Base-by-base conservation (phyloP, 2,113 vertebrate genomes). In the Numida meleagris region DNA sequence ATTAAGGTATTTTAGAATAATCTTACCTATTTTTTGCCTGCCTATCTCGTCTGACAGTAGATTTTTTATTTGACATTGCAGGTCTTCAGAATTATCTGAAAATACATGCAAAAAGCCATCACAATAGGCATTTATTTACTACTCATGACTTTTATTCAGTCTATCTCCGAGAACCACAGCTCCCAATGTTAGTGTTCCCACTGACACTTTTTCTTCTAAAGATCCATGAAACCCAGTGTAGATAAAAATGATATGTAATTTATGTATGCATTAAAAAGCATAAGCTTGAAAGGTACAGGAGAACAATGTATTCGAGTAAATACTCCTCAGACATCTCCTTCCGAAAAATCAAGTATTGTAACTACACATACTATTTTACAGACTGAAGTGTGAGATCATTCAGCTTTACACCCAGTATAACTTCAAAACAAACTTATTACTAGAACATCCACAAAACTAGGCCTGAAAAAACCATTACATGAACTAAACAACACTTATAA, bases 11-110 rank as follows among this genome's bases (percentile, higher is more conserved):
- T 89, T 89, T 58, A 57, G 88, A 80, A 82, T 43, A 73, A 45
- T 50, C 94, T 96, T 93, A 97, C 96, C 94, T 87, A 96, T 77
- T 92, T 97, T 97, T 31, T 72, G 53, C 20, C 11, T 93, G 61
- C 45, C 18, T 51, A 8, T 6, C 9, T 42, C 11, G 1, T 88
- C 50, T 77, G 82, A 68, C 21, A 90, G 27, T 20, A 84, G 33
- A 4, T 31, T 3, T 38, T 4, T 46, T n/a, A 51, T 0, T 19
- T 78, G 48, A 34, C 2, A 25, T 29, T 53, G 19, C 16, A 31
- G 10, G 3, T 61, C 82, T 38, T 77, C 89, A 78, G 79, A 93
- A 62, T 1, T 53, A 85, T 65, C 96, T 97, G 91, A 92, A 93
- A 96, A 95, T 4, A 81, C 11, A 87, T 76, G 72, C 5, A 61